Evolutionary conservation across 1,140 invertebrate genomes (phyloP), one percentile per base, ranked within the genome.

Genomic region (Monochamus saltuarius): DNA sequence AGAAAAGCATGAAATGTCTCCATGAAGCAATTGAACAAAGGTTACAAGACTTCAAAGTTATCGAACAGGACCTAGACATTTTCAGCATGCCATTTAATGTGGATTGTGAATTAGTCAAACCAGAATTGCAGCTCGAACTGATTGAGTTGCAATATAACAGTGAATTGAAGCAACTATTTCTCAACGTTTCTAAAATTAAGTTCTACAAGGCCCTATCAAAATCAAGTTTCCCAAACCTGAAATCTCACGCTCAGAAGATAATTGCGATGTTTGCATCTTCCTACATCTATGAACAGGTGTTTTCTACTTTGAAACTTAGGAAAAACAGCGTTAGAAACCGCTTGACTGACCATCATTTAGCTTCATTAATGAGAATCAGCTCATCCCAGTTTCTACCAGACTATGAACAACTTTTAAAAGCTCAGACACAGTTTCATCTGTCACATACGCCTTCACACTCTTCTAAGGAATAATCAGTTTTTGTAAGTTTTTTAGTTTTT

Each of bases 241-340:
- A 50, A 50, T 50, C 47, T 34, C 7, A 50, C 7, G 29, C 22
- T 29, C 22, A 22, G 11, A 50, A 50, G 47, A 36, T 50, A 50
- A 50, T 16, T 50, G 19, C 7, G 1, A 50, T 50, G 22, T 50
- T 34, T 50, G 19, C 22, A 29, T 50, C 11, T 50, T 50, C 22
- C 34, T 50, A 50, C 47, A 50, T 50, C 47, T 22, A 19, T 50
- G 22, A 50, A 34, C 47, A 50, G 47, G 47, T 50, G 47, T 50
- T 49, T 49, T 49, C 46, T 49, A 50, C 47, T 50, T 29, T 50
- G 47, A 50, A 50, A 19, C 47, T 50, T 34, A 11, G 9, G n/a
- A 34, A 34, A 4, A 50, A 50, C 1, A 49, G 46, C 2, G 16
- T 49, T 49, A 49, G 46, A 50, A 50, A 50, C 22, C 7, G 22